phyloP scores from a whole-genome alignment of 2,113 vertebrate genomes.

The Bombycilla garrulus region DNA sequence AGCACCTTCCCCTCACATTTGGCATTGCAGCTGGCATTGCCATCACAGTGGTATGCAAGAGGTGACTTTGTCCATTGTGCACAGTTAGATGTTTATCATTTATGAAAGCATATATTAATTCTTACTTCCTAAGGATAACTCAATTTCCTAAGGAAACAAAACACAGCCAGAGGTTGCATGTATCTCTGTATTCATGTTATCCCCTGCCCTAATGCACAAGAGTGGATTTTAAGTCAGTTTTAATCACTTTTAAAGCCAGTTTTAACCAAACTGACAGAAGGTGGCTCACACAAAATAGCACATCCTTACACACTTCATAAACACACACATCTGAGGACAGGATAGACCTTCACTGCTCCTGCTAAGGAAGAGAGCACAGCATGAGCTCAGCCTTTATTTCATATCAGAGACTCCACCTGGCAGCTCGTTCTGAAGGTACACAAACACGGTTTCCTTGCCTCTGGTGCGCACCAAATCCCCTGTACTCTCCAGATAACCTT shows the following conservation, averaged over 20 bases:
- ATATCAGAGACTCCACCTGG: not conserved
- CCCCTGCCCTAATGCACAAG: not conserved
- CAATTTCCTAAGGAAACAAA: not conserved
- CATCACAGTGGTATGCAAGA: not conserved
- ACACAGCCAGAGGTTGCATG: rapidly evolving
- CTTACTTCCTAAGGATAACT: not conserved
- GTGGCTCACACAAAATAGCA: not conserved
- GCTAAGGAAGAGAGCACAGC: not conserved
- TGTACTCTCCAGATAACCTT: not conserved
- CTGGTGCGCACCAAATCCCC: not conserved
- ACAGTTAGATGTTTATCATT: not conserved
- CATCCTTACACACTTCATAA: not conserved
- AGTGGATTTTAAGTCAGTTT: not conserved
- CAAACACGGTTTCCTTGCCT: not conserved
- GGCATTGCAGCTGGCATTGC: not conserved
- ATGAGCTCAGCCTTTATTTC: not conserved
- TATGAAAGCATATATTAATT: not conserved
- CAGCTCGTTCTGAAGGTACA: not conserved
- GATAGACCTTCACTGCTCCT: not conserved
- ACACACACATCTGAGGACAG: not conserved
- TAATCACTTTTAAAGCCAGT: not conserved
- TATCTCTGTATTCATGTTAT: not conserved
- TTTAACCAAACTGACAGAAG: not conserved
- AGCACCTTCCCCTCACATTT: not conserved
- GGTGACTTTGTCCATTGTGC: not conserved